Percentiles rank a stretch among this genome's conserved stretches.
These are phyloP conservation scores for Pagrus major DNA, from an alignment of 2,113 vertebrate genomes.

Conservation along the genomic window DNA sequence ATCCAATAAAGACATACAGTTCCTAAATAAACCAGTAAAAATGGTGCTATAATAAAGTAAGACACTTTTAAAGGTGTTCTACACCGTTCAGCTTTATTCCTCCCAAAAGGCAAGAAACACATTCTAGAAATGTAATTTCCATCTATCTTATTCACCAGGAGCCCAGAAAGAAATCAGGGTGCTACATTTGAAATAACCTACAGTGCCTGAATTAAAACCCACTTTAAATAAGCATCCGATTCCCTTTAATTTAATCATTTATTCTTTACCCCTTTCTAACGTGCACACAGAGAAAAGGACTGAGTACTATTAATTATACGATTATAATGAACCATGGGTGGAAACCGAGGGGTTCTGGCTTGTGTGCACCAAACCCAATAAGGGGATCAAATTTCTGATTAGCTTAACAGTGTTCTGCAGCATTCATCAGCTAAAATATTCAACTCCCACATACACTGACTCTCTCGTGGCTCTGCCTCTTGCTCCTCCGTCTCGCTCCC, in stretches of 20 bases:
- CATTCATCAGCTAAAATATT: constrained; percentile 66
- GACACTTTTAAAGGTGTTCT: constrained; percentile 37
- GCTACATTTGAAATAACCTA: constrained; percentile 76
- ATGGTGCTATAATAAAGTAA: constrained; percentile 1
- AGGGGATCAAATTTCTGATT: constrained; percentile 77
- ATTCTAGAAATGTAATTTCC: constrained; percentile 49
- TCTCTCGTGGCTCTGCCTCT: not conserved
- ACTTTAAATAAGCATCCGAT: constrained; percentile 80
- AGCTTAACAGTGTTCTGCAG: constrained; percentile 69
- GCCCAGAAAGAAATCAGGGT: constrained; percentile 56
- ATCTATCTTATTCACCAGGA: constrained; percentile 64
- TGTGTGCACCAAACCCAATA: constrained; percentile 68
- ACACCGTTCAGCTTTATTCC: constrained; percentile 30
- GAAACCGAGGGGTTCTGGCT: constrained; percentile 68
- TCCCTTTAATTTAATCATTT: constrained; percentile 80
- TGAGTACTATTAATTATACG: constrained; percentile 82
- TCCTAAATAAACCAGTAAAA: not conserved
- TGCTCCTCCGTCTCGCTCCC: constrained; percentile 1
- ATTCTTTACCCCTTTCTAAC: constrained; percentile 74
- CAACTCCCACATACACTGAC: constrained; percentile 44
- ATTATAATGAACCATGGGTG: constrained; percentile 77
- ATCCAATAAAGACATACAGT: not conserved
- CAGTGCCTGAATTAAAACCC: constrained; percentile 73
- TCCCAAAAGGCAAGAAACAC: constrained; percentile 32
- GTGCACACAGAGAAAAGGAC: constrained; percentile 68